These are phyloP conservation scores for Grammomys dolichurus DNA, from an alignment of 2,113 vertebrate species.

Conservation along the genomic window DNA sequence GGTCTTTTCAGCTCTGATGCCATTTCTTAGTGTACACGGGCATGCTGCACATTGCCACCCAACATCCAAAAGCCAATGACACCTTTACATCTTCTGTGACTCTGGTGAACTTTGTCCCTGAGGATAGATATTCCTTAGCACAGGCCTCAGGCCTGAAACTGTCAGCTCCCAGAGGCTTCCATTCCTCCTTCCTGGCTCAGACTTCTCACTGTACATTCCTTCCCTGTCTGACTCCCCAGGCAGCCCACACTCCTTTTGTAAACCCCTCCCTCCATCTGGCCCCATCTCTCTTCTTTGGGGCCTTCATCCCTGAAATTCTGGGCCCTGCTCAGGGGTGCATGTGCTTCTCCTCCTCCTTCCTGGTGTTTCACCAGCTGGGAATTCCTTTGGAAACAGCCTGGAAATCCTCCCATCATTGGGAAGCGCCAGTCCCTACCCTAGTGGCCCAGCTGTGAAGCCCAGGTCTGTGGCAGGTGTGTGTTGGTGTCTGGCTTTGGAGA, in stretches of 20 bases:
- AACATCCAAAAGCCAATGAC: not conserved
- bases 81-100: not conserved
- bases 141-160: not conserved
- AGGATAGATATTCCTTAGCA: not conserved
- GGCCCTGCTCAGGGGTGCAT: constrained; percentile 20
- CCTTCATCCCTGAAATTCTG: constrained; percentile 6
- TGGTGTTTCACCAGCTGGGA: constrained; percentile 59
- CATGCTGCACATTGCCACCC: not conserved
- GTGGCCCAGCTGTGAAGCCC: constrained; percentile 78
- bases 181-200: not conserved
- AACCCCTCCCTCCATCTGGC: constrained; percentile 6
- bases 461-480: constrained; percentile 82
- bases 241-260: not conserved
- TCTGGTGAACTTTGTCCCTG: not conserved
- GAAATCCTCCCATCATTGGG: constrained; percentile 69
- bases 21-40: not conserved
- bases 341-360: constrained; percentile 33
- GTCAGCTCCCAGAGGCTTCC: not conserved
- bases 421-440: constrained; percentile 44
- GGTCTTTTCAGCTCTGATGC: not conserved
- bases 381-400: constrained; percentile 74
- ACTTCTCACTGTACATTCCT: not conserved
- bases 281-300: not conserved
- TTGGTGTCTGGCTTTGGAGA: constrained; percentile 69
- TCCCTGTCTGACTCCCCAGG: not conserved